Conservation (phyloP, 2,113 vertebrate genomes). For the Lampris incognitus region DNA sequence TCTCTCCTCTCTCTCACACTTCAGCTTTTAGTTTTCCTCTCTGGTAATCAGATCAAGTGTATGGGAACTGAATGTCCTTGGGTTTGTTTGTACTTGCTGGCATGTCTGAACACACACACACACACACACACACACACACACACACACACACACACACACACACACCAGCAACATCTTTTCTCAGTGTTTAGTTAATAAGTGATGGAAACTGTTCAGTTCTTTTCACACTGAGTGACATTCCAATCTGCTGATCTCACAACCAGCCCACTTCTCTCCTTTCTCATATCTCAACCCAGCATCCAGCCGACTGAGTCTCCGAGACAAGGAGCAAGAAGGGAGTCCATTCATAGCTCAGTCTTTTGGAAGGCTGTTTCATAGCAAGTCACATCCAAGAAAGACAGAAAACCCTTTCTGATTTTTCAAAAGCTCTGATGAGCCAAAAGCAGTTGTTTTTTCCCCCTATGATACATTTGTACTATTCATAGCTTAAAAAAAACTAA, state of each 20-base stretch:
- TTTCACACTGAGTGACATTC: conserved; percentile 56
- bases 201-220: conserved; percentile 43
- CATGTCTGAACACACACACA: conserved; percentile 44
- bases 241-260: conserved; percentile 50
- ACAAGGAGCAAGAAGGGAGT: too few species aligned
- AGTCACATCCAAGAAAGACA: too few species aligned
- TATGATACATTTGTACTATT: too few species aligned
- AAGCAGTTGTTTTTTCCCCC: too few species aligned
- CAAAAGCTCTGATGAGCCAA: too few species aligned
- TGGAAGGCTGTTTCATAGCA: too few species aligned
- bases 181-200: conserved; percentile 67
- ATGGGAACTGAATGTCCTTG: conserved; percentile 67
- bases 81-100: conserved; percentile 58
- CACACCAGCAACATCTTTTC: conserved; percentile 3
- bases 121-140: background rate
- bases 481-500: too few species aligned
- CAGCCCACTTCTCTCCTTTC: background rate
- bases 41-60: conserved; percentile 6
- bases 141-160: background rate
- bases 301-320: background rate
- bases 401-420: too few species aligned
- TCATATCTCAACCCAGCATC: background rate
- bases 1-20: conserved; percentile 4
- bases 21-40: background rate
- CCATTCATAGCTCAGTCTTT: too few species aligned